phyloP scores from a whole-genome alignment of 2,113 vertebrate species.

The Eulemur macaco region DNA sequence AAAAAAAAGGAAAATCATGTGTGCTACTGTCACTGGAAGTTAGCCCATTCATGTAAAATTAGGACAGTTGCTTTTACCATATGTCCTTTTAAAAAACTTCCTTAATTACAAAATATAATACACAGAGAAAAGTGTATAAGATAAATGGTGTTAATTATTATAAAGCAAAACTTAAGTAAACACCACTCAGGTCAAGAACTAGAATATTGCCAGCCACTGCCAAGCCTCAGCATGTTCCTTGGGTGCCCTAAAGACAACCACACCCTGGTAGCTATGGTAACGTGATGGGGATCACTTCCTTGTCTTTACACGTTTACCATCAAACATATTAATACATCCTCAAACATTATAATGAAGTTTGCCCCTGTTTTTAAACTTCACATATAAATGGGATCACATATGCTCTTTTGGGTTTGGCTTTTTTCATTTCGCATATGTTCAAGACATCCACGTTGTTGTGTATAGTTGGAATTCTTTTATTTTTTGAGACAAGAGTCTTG shows the following conservation, averaged over 20 bases:
- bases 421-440: background rate
- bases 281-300: background rate
- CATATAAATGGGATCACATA: background rate
- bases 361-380: background rate
- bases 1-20: background rate
- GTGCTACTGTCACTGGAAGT: background rate
- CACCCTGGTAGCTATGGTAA: background rate
- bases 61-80: background rate
- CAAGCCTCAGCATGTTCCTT: background rate
- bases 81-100: background rate
- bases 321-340: background rate
- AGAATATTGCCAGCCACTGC: background rate
- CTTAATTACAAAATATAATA: background rate
- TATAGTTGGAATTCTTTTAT: background rate
- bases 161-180: background rate
- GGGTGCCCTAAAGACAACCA: background rate
- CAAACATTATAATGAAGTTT: background rate
- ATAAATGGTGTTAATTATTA: background rate
- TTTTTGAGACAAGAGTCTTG: too few species aligned
- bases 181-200: background rate
- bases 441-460: background rate
- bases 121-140: background rate
- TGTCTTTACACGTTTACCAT: background rate
- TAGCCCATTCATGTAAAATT: background rate
- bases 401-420: background rate